Base-by-base conservation (phyloP, 2,113 vertebrate genomes). In the Cygnus buccinator region DNA sequence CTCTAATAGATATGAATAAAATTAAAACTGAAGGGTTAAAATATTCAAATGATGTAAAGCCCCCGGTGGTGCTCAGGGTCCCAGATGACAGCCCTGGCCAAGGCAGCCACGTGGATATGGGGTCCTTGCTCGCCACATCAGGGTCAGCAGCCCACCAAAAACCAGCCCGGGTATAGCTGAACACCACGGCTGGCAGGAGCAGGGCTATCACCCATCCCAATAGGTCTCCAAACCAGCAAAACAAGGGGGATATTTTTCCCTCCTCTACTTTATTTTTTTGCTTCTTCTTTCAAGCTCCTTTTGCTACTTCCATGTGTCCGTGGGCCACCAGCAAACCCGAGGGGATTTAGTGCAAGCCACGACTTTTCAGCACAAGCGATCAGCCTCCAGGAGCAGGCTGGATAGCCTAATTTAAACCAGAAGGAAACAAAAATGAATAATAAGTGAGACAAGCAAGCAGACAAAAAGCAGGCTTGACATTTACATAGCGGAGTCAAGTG, bases 401-500 rank as follows among this genome's bases (percentile, higher is more conserved):
- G 75, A 8, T 19, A 9, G 63, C 28, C 75, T 81, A 6, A 90
- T 57, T 85, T 72, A 80, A 55, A 89, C 83, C 90, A 91, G 93
- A 65, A 91, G 66, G 87, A 84, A 94, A 58, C 73, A 78, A 68
- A 96, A 95, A 41, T 79, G 54, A 79, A 17, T 81, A 90, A 72
- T 39, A 48, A 78, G 87, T 21, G 77, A 93, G 58, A 82, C 59
- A 91, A 87, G 68, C 8, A 2, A 81, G 81, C 70, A 91, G 89
- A 73, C 80, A 82, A 43, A 93, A 89, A 93, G 79, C 94, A 87
- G 87, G 58, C 22, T 1, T 90, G 39, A 66, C 95, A 61, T 68
- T 91, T 90, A 63, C 86, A 52, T 90, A 79, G 86, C 92, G 79
- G 70, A 97, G 95, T 82, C 76, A 6, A 94, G 89, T 50, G 10